phyloP scores from a whole-genome alignment of 2,113 vertebrate genomes.

The Dicentrarchus labrax region DNA sequence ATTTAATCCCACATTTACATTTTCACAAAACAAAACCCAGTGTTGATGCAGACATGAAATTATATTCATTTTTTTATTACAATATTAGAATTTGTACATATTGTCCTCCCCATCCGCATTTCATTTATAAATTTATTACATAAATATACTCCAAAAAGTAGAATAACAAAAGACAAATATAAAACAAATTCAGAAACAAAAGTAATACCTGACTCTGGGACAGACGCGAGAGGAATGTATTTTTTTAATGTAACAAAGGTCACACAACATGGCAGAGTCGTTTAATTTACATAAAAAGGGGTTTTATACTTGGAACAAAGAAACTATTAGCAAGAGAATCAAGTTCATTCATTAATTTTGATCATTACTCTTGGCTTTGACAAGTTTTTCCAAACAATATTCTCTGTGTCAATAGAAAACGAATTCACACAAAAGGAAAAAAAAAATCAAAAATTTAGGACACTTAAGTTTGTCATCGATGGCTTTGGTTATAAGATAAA shows the following conservation, averaged over 20 bases:
- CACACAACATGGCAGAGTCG: slow-evolving; percentile 34
- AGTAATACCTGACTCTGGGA: slow-evolving; percentile 49
- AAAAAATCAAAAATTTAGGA: slow-evolving; percentile 12
- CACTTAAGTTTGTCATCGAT: slow-evolving; percentile 15
- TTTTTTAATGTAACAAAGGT: slow-evolving; percentile 43
- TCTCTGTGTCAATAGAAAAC: slow-evolving; percentile 12
- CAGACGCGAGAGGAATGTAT: slow-evolving; percentile 65
- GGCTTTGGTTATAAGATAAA: slow-evolving; percentile 45
- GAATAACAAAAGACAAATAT: slow-evolving; percentile 62
- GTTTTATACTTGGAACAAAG: background rate
- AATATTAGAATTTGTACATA: slow-evolving; percentile 75
- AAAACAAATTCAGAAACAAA: slow-evolving; percentile 57
- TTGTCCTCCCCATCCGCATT: slow-evolving; percentile 42
- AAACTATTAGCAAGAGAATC: slow-evolving; percentile 8
- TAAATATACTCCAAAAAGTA: slow-evolving; percentile 74
- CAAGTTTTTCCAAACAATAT: background rate
- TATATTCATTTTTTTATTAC: slow-evolving; percentile 71
- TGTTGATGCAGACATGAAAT: slow-evolving; percentile 38
- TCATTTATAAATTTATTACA: slow-evolving; percentile 71
- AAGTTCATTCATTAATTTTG: slow-evolving; percentile 8
- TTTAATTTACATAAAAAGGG: background rate
- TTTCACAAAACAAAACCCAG: slow-evolving; percentile 13
- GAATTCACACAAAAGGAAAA: slow-evolving; percentile 9
- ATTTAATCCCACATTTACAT: background rate
- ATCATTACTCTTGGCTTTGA: slow-evolving; percentile 30